Evolutionary conservation across 2,888 invertebrate species (phyloP).

Genomic region (Lithophane leautieri): DNA sequence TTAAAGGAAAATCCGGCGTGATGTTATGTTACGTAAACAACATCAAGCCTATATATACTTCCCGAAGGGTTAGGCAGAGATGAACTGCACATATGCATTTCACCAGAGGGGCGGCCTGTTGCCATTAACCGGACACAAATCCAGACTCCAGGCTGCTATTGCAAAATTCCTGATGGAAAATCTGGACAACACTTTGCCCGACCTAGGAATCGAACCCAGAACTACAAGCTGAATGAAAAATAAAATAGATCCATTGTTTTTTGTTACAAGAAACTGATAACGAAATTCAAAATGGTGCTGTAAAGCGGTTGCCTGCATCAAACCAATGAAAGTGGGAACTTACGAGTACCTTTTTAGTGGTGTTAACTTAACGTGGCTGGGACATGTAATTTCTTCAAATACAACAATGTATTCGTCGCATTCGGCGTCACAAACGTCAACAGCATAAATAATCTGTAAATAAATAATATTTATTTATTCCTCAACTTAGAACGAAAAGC

Average conservation of each 20-base stretch:
- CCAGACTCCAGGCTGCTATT: not conserved
- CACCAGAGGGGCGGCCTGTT: not conserved
- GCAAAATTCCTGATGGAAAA: not conserved
- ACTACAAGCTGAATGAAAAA: not conserved
- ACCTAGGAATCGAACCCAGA: not conserved
- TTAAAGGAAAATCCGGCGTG: not conserved
- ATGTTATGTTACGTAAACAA: not conserved
- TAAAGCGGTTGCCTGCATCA: not conserved
- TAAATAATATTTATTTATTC: not conserved
- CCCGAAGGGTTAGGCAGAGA: not conserved
- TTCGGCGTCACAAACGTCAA: slow-evolving; percentile 27
- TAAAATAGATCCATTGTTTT: not conserved
- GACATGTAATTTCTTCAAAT: slow-evolving; percentile 23
- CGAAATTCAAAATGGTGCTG: not conserved
- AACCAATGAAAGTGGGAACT: slow-evolving; percentile 16
- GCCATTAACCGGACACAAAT: not conserved
- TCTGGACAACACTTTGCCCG: not conserved
- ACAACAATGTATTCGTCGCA: slow-evolving; percentile 46
- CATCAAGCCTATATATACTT: not conserved
- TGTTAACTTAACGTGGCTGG: not conserved
- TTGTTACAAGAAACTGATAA: no score
- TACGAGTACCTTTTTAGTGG: slow-evolving; percentile 32
- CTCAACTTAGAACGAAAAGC: not conserved
- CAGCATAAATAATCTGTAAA: slow-evolving; percentile 32
- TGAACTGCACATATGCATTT: not conserved